phyloP scores from a whole-genome alignment of 2,797 vertebrate genomes.

The Muraenolepis orangiensis region DNA sequence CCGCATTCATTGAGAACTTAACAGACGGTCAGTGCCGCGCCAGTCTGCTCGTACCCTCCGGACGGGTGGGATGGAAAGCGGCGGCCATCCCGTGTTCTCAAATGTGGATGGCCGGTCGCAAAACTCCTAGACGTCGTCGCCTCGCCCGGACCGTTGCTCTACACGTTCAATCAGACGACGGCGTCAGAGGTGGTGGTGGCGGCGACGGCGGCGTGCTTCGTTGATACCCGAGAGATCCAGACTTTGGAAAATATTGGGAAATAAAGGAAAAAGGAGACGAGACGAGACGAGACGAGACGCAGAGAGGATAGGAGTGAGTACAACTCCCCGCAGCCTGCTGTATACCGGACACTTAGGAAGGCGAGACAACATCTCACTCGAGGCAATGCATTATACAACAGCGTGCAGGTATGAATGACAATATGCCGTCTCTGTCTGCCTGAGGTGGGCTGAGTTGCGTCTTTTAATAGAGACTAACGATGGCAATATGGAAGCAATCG shows the following conservation, averaged over 20 bases:
- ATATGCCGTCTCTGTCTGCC: constrained; percentile 37
- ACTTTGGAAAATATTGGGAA: constrained; percentile 43
- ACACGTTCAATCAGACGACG: constrained; percentile 50
- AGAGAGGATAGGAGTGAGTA: constrained; percentile 42
- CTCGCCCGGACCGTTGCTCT: constrained; percentile 49
- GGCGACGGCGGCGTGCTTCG: constrained; percentile 47
- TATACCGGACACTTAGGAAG: constrained; percentile 46
- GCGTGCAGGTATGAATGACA: constrained; percentile 61
- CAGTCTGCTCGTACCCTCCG: constrained; percentile 21
- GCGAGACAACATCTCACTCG: constrained; percentile 36
- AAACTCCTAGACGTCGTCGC: constrained; percentile 57
- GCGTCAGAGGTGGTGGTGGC: constrained; percentile 48
- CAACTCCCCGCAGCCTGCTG: constrained; percentile 34
- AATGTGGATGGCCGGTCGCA: constrained; percentile 39
- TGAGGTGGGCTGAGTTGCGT: constrained; percentile 50
- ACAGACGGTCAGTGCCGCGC: constrained; percentile 13
- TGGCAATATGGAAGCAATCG: constrained; percentile 55
- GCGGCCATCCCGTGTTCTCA: constrained; percentile 31
- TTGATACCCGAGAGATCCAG: constrained; percentile 47
- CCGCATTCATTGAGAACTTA: constrained; percentile 14
- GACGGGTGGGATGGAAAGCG: constrained; percentile 34
- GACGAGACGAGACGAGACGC: constrained; percentile 24
- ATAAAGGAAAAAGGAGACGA: constrained; percentile 37
- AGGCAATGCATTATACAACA: constrained; percentile 47
- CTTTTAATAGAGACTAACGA: constrained; percentile 39